Conservation (phyloP, 2,113 vertebrate species). For the Thalassoma bifasciatum region DNA sequence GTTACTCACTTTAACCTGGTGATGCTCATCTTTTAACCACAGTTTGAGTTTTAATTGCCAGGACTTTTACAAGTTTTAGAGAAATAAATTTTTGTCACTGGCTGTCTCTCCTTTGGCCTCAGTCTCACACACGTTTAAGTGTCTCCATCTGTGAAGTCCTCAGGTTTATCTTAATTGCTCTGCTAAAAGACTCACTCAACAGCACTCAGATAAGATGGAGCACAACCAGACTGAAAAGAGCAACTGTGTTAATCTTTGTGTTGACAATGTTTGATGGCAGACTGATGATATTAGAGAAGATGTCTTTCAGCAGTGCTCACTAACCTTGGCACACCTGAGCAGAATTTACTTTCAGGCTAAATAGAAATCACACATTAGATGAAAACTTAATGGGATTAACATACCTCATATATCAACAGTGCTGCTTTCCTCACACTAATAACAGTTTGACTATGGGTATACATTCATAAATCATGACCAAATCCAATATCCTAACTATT, state of each 20-base stretch:
- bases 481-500: background rate
- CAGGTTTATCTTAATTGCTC: conserved; percentile 54
- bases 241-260: conserved; percentile 59
- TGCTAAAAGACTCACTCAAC: conserved; percentile 22
- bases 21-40: background rate
- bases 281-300: conserved; percentile 55
- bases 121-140: conserved; percentile 9
- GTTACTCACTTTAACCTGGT: background rate
- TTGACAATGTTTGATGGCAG: conserved; percentile 56
- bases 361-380: conserved; percentile 30
- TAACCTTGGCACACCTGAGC: conserved; percentile 66
- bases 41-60: background rate
- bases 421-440: background rate
- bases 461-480: background rate
- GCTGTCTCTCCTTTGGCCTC: background rate
- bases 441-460: background rate
- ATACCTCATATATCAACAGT: background rate
- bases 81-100: background rate
- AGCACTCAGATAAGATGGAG: conserved; percentile 44
- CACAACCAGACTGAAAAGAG: conserved; percentile 40
- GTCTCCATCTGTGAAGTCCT: conserved; percentile 3
- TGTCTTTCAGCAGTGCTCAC: conserved; percentile 59
- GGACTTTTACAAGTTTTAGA: background rate
- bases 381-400: background rate
- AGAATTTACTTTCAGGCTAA: conserved; percentile 34